Evolutionary conservation across 2,888 invertebrate genomes (phyloP).

Genomic region (Agrochola circellaris): DNA sequence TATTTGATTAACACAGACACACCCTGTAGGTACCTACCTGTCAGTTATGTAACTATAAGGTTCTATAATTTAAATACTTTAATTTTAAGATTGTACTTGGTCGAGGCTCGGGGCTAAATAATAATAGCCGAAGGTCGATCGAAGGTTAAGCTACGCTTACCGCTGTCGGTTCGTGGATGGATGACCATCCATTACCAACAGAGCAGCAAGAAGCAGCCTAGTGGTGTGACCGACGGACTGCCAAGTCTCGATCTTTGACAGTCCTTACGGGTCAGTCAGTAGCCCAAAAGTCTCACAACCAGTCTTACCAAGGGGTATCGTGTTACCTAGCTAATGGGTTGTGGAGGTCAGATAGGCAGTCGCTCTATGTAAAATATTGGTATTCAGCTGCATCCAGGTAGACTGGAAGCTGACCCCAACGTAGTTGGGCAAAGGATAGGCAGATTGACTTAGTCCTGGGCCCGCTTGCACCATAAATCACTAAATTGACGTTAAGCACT

Average conservation of each 20-base stretch:
- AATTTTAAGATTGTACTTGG: not conserved
- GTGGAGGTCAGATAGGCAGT: no score
- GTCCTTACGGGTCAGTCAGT: not conserved
- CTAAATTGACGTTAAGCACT: not conserved
- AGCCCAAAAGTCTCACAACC: not conserved
- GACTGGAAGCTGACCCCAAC: no score
- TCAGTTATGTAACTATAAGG: not conserved
- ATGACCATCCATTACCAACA: not conserved
- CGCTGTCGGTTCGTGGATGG: not conserved
- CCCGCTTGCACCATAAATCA: not conserved
- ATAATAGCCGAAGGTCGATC: not conserved
- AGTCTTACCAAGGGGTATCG: not conserved
- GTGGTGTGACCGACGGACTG: no score
- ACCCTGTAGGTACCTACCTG: not conserved
- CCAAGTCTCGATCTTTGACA: no score
- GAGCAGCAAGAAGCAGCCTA: no score
- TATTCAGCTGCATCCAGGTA: no score
- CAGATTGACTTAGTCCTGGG: not conserved
- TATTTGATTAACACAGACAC: conserved; percentile 38
- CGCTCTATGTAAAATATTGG: no score
- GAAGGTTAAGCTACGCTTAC: not conserved
- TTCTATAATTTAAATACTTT: not conserved
- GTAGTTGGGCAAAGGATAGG: no score
- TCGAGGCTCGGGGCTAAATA: not conserved
- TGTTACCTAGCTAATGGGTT: no score